phyloP scores from a whole-genome alignment of 1,140 invertebrate species.

The Pentalonia nigronervosa region DNA sequence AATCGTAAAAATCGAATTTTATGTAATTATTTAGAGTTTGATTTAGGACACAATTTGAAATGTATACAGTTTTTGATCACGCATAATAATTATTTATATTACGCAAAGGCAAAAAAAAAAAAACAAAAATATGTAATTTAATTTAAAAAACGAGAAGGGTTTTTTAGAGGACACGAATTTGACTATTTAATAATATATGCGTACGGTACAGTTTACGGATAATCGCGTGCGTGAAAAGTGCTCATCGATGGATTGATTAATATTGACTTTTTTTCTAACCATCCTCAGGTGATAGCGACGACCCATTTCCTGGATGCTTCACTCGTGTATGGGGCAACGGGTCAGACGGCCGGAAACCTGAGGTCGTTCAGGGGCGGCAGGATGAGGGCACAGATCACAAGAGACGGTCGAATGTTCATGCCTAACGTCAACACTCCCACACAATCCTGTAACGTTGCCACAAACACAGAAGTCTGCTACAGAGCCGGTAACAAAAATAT shows the following conservation, averaged over 20 bases:
- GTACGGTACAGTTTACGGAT: neutral
- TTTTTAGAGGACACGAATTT: neutral
- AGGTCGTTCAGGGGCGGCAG: constrained; percentile 69
- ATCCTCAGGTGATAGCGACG: constrained; percentile 71
- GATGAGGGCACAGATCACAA: constrained; percentile 65
- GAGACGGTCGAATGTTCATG: constrained; percentile 55
- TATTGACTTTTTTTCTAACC: neutral
- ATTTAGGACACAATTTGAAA: neutral
- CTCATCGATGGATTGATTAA: neutral
- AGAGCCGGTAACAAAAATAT: constrained; percentile 56
- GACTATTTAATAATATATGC: neutral
- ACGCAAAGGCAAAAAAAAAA: neutral
- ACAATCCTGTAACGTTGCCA: constrained; percentile 53
- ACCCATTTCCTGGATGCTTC: constrained; percentile 78
- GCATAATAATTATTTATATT: constrained; percentile 3
- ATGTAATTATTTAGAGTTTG: neutral
- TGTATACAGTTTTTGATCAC: neutral
- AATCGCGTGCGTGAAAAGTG: neutral
- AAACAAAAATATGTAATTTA: neutral
- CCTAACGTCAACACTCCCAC: constrained; percentile 50
- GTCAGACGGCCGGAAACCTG: constrained; percentile 67
- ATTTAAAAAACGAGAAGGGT: neutral
- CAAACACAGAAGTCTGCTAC: constrained; percentile 60
- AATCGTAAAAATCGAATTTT: neutral
- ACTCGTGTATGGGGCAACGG: constrained; percentile 75